phyloP scores from a whole-genome alignment of 2,113 vertebrate species.

The Phyllostomus hastatus region DNA sequence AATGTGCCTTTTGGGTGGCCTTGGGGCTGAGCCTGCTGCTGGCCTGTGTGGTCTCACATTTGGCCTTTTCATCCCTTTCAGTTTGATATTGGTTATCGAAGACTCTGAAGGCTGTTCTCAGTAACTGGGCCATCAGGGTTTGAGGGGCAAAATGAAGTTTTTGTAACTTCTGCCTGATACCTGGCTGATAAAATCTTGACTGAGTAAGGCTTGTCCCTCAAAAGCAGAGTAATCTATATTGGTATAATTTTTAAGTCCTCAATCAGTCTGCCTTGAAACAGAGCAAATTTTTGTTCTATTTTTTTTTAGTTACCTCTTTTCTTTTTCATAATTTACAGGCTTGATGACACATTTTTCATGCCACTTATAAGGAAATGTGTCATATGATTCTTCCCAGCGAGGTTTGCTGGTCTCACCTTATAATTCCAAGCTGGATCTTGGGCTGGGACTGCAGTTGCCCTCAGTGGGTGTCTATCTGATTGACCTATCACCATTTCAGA shows the following conservation, averaged over 20 bases:
- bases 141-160: background rate
- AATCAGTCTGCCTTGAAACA: background rate
- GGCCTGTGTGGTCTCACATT: background rate
- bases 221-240: background rate
- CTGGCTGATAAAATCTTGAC: background rate
- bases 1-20: background rate
- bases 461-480: too few species aligned
- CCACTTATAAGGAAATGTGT: too few species aligned
- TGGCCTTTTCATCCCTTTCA: background rate
- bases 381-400: background rate
- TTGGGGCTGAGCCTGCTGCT: background rate
- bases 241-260: background rate
- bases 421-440: background rate
- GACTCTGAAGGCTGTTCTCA: background rate
- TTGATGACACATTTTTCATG: background rate
- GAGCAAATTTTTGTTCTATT: background rate
- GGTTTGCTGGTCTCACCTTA: too few species aligned
- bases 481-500: background rate
- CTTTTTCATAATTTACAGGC: background rate
- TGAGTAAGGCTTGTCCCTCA: background rate
- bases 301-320: background rate
- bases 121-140: background rate
- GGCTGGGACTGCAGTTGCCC: background rate
- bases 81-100: background rate
- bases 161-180: background rate